Evolutionary conservation across 2,797 vertebrate genomes (phyloP).

Genomic region (Dermochelys coriacea): DNA sequence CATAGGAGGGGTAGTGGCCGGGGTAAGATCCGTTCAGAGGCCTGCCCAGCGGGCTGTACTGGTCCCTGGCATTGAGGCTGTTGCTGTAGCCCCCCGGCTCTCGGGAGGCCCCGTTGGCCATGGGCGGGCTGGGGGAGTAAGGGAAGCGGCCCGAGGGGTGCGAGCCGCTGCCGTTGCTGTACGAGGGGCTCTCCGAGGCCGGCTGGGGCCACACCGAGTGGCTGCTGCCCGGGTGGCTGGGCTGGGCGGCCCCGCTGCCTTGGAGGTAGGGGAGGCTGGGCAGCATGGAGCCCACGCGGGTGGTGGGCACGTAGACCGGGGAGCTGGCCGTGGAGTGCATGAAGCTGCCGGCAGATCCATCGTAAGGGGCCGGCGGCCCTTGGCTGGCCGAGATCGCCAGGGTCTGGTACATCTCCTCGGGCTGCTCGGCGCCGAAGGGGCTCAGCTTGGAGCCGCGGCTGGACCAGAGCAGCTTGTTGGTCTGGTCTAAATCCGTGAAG

Average conservation of each 20-base stretch:
- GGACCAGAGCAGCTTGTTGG: conserved; percentile 93
- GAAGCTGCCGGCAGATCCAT: conserved; percentile 89
- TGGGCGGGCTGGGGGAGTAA: conserved; percentile 93
- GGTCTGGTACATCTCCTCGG: conserved; percentile 96
- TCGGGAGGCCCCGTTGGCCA: conserved; percentile 89
- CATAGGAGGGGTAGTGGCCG: conserved; percentile 91
- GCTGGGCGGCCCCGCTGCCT: conserved; percentile 86
- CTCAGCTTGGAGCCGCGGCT: conserved; percentile 89
- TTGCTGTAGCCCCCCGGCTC: conserved; percentile 84
- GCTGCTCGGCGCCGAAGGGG: conserved; percentile 84
- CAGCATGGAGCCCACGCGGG: conserved; percentile 93
- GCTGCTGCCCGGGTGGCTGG: conserved; percentile 87
- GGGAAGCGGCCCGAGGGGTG: conserved; percentile 92
- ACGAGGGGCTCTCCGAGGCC: conserved; percentile 92
- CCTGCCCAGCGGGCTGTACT: conserved; percentile 89
- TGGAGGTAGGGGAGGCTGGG: conserved; percentile 93
- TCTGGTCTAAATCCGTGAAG: conserved; percentile 95
- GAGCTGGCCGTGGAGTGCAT: conserved; percentile 95
- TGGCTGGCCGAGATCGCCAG: conserved; percentile 93
- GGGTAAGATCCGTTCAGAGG: conserved; percentile 91
- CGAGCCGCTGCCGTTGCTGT: conserved; percentile 81
- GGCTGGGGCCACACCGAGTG: conserved; percentile 94
- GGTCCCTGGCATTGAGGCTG: conserved; percentile 87
- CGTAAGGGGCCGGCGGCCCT: conserved; percentile 91
- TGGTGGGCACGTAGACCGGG: conserved; percentile 96